Evolutionary conservation across 2,113 vertebrate genomes (phyloP), one percentile per base, ranked within the genome.

Genomic region (Megalops atlanticus): DNA sequence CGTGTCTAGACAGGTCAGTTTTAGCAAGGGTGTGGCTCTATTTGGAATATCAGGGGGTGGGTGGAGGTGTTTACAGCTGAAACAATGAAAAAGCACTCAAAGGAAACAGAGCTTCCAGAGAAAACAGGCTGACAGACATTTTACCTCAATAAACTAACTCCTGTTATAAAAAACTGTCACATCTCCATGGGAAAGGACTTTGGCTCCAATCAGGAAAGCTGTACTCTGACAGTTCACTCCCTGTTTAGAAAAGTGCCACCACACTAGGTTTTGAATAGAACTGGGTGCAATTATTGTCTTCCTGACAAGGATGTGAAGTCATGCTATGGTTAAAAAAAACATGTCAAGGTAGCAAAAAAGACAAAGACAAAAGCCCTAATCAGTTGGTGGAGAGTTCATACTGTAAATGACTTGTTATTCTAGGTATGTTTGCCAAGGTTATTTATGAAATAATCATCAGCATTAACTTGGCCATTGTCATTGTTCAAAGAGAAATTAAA

Each of bases 61-160:
- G 52, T 31, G 16, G 2, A 3, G 33, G 54, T 58, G 15, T 78
- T 78, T 78, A 68, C 24, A 43, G 12, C 35, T 27, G 35, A 68
- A 39, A 49, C 41, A 80, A 72, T 73, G 5, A 49, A 79, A 70
- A 27, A 35, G 58, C 40, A 18, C 58, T 64, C 77, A 79, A 40
- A 79, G 64, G 64, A 79, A 79, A 47, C 64, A 45, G 16, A 76
- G 40, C 40, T 31, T 38, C 21, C 49, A 64, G 68, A 79, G 58
- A 39, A 7, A 45, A 69, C 47, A 52, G 38, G 12, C 45, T 77
- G 18, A 24, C 1, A 21, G 49, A 54, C 49, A 24, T 24, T 54
- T 54, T 4, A 54, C 49, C 49, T 54, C 49, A 24, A 54, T 54
- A 24, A 24, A 7, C 47, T 16, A 15, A 49, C 47, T 15, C 47